These are phyloP conservation scores for Nothobranchius furzeri DNA, from an alignment of 2,113 vertebrate species.

Conservation along the genomic window DNA sequence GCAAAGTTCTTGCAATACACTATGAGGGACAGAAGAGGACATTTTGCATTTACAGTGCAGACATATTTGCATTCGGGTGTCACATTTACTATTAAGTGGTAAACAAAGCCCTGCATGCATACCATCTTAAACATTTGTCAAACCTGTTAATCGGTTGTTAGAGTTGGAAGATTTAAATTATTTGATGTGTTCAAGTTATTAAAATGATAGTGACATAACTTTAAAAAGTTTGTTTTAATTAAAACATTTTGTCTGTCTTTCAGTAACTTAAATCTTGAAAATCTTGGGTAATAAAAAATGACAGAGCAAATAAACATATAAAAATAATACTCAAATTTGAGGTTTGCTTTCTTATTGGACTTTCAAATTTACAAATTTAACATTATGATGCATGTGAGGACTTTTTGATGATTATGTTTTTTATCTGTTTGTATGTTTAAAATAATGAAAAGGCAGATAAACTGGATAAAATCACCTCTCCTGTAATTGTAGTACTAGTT, in stretches of 20 bases:
- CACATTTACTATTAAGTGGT: constrained; percentile 13
- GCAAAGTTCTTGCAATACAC: neutral
- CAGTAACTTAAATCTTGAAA: too few species aligned
- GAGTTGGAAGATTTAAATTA: too few species aligned
- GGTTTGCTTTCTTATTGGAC: neutral
- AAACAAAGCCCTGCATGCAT: neutral
- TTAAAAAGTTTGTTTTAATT: too few species aligned
- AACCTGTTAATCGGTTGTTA: too few species aligned
- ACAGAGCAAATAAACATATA: too few species aligned
- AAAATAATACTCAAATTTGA: too few species aligned
- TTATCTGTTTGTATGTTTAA: constrained; percentile 19
- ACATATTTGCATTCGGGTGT: constrained; percentile 9
- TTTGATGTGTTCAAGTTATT: too few species aligned
- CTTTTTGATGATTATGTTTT: neutral
- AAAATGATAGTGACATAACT: too few species aligned
- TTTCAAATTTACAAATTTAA: too few species aligned
- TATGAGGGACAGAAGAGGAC: constrained; percentile 10
- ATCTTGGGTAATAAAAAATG: too few species aligned
- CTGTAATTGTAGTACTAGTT: constrained; percentile 15
- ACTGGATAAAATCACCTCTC: constrained; percentile 8
- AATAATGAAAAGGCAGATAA: constrained; percentile 13
- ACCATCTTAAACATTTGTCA: neutral
- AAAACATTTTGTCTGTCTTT: too few species aligned
- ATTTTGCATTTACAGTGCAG: constrained; percentile 9
- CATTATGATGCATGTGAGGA: neutral